Evolutionary conservation across 2,113 vertebrate species (phyloP).

Genomic region (Sitta europaea): DNA sequence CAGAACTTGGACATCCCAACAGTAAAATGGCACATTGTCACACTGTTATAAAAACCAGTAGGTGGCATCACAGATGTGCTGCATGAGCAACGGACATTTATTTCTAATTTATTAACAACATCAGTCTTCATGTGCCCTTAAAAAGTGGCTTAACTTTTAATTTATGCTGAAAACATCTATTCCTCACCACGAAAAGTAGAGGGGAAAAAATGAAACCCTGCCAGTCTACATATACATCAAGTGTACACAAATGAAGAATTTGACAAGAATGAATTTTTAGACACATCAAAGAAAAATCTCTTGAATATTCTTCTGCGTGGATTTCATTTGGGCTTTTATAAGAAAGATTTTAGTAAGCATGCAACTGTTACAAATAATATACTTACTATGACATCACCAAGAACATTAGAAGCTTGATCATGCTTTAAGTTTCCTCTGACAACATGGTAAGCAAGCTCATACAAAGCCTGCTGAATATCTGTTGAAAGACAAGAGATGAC

Average conservation of each 20-base stretch:
- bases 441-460: slow-evolving; percentile 91
- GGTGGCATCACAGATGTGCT: slow-evolving; percentile 9
- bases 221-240: background rate
- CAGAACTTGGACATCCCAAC: background rate
- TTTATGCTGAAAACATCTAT: background rate
- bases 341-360: background rate
- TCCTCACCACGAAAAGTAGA: background rate
- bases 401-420: slow-evolving; percentile 86
- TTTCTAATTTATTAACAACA: background rate
- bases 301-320: background rate
- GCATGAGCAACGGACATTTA: background rate
- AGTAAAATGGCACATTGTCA: background rate
- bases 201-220: background rate
- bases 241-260: background rate
- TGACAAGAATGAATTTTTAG: background rate
- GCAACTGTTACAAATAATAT: background rate
- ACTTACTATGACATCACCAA: slow-evolving; percentile 91
- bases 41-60: background rate
- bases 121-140: background rate
- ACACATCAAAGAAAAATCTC: background rate
- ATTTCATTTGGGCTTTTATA: background rate
- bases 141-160: background rate
- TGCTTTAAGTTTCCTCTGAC: slow-evolving; percentile 92
- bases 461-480: slow-evolving; percentile 93
- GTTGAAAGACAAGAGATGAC: slow-evolving; percentile 30